These are phyloP conservation scores for Nysson spinosus DNA, from an alignment of 2,888 invertebrate genomes.

Conservation along the genomic window DNA sequence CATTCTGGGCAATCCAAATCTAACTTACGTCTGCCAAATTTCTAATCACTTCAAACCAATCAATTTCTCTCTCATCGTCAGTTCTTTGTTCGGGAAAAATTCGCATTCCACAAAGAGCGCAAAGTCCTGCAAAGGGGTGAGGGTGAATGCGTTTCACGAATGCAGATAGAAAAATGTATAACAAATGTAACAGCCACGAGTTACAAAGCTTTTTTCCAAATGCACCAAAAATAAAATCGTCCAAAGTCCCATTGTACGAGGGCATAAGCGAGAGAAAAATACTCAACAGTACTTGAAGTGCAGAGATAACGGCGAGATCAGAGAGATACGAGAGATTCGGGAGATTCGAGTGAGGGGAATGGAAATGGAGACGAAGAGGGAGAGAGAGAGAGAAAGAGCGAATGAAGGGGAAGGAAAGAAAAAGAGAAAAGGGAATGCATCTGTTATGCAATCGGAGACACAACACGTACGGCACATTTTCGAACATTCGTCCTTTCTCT, in stretches of 20 bases:
- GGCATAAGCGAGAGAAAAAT: constrained; percentile 11
- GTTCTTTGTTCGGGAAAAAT: no score
- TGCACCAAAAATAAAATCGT: constrained; percentile 19
- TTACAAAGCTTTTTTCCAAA: neutral
- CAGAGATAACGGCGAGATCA: constrained; percentile 24
- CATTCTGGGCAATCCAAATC: no score
- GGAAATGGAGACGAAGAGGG: neutral
- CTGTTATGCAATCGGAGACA: constrained; percentile 49
- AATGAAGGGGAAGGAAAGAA: constrained; percentile 3
- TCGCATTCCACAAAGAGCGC: neutral
- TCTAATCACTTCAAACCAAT: no score
- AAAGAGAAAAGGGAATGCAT: constrained; percentile 18
- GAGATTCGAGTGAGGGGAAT: constrained; percentile 9
- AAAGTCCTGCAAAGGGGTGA: neutral
- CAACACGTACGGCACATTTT: constrained; percentile 60
- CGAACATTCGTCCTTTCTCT: constrained; percentile 30
- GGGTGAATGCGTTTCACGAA: neutral
- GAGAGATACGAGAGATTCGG: constrained; percentile 5
- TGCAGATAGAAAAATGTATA: constrained; percentile 12
- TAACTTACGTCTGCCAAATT: no score
- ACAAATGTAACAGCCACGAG: neutral
- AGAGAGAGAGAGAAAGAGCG: neutral
- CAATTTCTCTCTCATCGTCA: no score
- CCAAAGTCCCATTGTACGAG: constrained; percentile 18
- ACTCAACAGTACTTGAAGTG: constrained; percentile 19